phyloP scores from a whole-genome alignment of 2,888 invertebrate genomes.

The Orthosia gothica region DNA sequence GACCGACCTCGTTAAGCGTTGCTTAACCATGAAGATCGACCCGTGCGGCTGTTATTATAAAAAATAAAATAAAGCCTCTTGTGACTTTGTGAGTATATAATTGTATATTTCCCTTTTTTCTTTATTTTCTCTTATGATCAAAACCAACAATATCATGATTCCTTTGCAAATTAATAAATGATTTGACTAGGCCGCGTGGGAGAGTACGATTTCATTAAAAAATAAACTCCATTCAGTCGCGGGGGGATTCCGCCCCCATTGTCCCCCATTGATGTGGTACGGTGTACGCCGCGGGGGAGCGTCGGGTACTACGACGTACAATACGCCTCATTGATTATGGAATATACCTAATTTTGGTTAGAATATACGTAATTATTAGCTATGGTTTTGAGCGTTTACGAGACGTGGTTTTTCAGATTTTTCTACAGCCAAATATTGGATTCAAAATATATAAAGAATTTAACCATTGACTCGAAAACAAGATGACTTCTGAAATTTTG shows the following conservation, averaged over 20 bases:
- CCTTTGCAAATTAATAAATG: constrained; percentile 18
- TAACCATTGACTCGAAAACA: too few species aligned
- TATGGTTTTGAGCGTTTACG: neutral
- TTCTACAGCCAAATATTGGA: too few species aligned
- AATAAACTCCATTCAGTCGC: constrained; percentile 50
- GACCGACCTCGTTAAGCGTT: too few species aligned
- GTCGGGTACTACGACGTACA: constrained; percentile 17
- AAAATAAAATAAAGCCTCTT: too few species aligned
- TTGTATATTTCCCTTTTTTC: too few species aligned
- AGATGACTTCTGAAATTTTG: too few species aligned
- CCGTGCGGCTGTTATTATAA: too few species aligned
- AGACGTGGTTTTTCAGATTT: too few species aligned
- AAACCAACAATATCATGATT: neutral
- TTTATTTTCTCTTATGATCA: neutral
- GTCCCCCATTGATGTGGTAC: constrained; percentile 40
- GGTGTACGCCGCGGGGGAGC: constrained; percentile 1
- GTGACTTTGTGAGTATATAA: too few species aligned
- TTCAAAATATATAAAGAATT: too few species aligned
- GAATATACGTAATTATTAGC: neutral
- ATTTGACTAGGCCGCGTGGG: constrained; percentile 15
- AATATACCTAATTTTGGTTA: constrained; percentile 32
- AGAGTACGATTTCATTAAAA: constrained; percentile 55
- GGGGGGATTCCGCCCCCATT: constrained; percentile 32
- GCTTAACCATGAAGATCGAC: too few species aligned
- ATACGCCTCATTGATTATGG: constrained; percentile 30